Base-by-base conservation (phyloP, 2,113 vertebrate species). In the Arvicanthis niloticus region DNA sequence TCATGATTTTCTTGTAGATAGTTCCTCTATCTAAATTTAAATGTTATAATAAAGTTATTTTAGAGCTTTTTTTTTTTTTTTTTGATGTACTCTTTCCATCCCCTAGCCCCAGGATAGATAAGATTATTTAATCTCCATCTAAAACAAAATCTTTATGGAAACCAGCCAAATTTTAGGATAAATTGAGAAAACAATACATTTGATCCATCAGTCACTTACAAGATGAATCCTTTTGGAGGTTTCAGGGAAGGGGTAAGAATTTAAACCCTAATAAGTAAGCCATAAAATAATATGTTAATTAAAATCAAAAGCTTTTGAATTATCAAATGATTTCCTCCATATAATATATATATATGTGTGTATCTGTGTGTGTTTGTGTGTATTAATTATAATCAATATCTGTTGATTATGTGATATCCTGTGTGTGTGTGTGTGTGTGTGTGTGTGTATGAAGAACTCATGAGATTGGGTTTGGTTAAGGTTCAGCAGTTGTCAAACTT, bases 1-100 rank as follows among this genome's bases (percentile, higher is more conserved):
- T 95, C 88, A 93, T 76, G 31, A 42, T 45, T 96, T 97, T 90
- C 81, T 93, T 91, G 31, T 3, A 68, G 81, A 84, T 94, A 94
- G 73, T 94, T 91, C 9, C 2, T 91, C 86, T 91, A 53, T 82
- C 10, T 12, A 62, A 13, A 76, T 91, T 96, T 93, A 95, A 94
- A n/a, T 81, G 10, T 77, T 94, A 24, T 86, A 31, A 67, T 86
- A 73, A 86, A 7, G 8, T 91, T 95, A 91, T 62, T 95, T 96
- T 87, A 88, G 73, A 88, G 56, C 40, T 22, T 91, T 40, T 91
- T 45, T 91, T 22, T 91, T 40, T 91, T 45, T 91, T 72, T n/a
- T n/a, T n/a, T 72, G 3, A 51, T 19, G 16, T 12, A 17, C 7
- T n/a, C 4, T 85, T 72, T 21, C 16, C 6, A 17, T 34, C 6